phyloP scores from a whole-genome alignment of 2,888 invertebrate species.

The Melinopterus prodromus region DNA sequence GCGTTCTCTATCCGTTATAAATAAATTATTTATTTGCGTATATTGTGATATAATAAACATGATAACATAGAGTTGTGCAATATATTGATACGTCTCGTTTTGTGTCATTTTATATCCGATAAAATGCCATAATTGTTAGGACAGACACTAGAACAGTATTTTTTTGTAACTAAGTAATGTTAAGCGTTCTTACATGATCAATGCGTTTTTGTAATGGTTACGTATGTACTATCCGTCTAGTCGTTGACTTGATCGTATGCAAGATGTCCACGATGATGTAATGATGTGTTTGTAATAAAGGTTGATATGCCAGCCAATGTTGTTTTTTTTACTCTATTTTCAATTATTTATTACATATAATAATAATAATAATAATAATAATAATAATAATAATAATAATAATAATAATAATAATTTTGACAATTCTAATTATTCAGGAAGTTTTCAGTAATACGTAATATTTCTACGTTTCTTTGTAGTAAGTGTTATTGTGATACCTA shows the following conservation, averaged over 20 bases:
- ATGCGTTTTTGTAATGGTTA: background rate
- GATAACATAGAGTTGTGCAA: constrained; percentile 29
- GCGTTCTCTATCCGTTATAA: background rate
- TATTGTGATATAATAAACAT: constrained; percentile 4
- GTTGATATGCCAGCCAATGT: background rate
- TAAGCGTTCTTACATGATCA: no score
- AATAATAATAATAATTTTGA: no score
- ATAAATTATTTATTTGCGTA: background rate
- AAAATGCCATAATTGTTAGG: constrained; percentile 38
- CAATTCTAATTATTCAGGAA: no score
- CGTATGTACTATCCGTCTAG: constrained; percentile 6
- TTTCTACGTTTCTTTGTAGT: no score
- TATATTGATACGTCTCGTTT: constrained; percentile 13
- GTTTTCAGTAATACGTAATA: no score
- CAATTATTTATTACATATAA: no score
- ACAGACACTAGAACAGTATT: background rate
- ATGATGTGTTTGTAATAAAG: background rate
- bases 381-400: no score
- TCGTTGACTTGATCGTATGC: background rate
- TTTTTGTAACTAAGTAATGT: no score
- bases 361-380: no score
- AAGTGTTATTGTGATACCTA: no score
- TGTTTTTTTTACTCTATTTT: no score
- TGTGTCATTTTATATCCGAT: constrained; percentile 35
- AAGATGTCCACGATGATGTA: background rate